Evolutionary conservation across 2,113 vertebrate species (phyloP).

Genomic region (Urocynchramus pylzowi): DNA sequence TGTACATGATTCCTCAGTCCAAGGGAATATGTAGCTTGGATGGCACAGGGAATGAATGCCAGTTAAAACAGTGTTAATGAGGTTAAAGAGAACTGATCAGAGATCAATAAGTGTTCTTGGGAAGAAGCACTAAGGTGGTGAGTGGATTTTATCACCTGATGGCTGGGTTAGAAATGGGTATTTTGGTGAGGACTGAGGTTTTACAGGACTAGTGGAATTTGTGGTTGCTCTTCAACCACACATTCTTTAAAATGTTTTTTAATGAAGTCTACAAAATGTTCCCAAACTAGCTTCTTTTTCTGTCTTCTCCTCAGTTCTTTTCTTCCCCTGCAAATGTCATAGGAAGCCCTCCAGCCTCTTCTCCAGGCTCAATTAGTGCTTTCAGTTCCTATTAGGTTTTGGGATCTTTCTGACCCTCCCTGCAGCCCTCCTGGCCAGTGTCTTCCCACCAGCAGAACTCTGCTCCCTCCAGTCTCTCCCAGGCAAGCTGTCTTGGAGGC

Average conservation of each 20-base stretch:
- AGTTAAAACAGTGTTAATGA: background rate
- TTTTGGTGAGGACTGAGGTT: background rate
- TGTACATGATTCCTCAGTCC: background rate
- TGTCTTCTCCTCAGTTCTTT: background rate
- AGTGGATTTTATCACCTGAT: background rate
- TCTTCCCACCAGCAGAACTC: constrained; percentile 12
- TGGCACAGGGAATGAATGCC: background rate
- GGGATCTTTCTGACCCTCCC: background rate
- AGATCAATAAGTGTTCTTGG: background rate
- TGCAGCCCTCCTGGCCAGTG: background rate
- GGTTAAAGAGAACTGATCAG: background rate
- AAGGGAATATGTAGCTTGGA: background rate
- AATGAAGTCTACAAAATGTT: background rate
- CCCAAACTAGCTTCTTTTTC: background rate
- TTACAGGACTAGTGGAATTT: background rate
- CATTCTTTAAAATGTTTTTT: no score
- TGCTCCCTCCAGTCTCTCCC: background rate
- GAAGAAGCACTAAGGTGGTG: background rate
- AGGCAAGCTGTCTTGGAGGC: background rate
- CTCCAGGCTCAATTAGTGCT: constrained; percentile 36
- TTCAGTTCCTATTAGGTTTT: constrained; percentile 52
- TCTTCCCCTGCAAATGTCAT: constrained; percentile 9
- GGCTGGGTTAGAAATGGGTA: background rate
- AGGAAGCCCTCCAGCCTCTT: constrained; percentile 18
- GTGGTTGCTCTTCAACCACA: background rate